phyloP scores from a whole-genome alignment of 1,140 invertebrate species.

The Aethina tumida region DNA sequence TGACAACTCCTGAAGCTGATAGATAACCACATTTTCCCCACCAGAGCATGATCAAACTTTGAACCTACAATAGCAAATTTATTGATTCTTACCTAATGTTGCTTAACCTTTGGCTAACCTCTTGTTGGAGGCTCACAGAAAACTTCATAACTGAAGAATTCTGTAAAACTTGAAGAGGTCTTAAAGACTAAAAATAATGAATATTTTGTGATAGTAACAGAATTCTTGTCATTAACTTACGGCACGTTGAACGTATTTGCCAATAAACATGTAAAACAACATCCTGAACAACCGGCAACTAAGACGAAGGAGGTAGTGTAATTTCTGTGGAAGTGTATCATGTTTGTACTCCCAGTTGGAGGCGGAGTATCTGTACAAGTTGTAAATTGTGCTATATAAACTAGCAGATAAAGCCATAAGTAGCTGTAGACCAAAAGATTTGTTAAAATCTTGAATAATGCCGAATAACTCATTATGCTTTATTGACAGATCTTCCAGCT shows the following conservation, averaged over 20 bases:
- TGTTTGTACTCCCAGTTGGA: neutral
- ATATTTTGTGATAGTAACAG: no score
- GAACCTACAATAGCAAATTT: constrained; percentile 1
- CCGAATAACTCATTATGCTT: no score
- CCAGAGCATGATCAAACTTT: constrained; percentile 3
- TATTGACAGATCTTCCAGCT: no score
- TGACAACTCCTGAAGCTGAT: constrained; percentile 5
- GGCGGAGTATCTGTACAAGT: constrained; percentile 4
- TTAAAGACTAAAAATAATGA: constrained; percentile 2
- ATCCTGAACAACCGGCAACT: neutral
- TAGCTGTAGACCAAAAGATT: neutral
- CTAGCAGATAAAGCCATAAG: neutral
- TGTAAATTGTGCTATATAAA: constrained; percentile 4
- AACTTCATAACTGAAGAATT: constrained; percentile 1
- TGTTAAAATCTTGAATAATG: constrained; percentile 2
- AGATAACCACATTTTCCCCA: constrained; percentile 1
- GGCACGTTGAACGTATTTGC: neutral
- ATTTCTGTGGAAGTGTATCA: neutral
- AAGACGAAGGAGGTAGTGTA: constrained; percentile 1
- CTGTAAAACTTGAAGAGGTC: constrained; percentile 1
- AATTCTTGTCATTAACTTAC: neutral
- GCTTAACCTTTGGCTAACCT: no score
- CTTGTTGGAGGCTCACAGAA: neutral
- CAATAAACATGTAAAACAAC: constrained; percentile 5
- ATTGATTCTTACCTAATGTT: no score